phyloP scores from a whole-genome alignment of 2,888 invertebrate species.

The Papilio elwesi region DNA sequence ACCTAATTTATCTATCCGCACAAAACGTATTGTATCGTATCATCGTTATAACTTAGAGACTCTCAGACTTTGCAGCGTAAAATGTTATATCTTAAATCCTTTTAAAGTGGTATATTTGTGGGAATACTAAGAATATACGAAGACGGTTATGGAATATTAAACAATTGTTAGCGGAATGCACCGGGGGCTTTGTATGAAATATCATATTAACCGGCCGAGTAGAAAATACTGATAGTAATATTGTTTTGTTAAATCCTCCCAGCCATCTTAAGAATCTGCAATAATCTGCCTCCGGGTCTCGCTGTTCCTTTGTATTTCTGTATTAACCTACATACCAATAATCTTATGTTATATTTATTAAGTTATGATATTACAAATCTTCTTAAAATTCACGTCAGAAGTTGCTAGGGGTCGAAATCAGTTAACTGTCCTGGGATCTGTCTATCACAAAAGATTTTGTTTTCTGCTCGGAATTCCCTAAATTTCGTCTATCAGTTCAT shows the following conservation, averaged over 20 bases:
- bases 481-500: too few relatives aligned
- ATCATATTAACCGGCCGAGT: constrained; percentile 27
- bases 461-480: too few relatives aligned
- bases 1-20: too few relatives aligned
- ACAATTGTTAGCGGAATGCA: constrained; percentile 26
- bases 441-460: too few relatives aligned
- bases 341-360: constrained; percentile 22
- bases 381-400: too few relatives aligned
- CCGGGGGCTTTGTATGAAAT: constrained; percentile 28
- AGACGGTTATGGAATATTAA: constrained; percentile 3
- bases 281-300: constrained; percentile 12
- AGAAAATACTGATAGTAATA: constrained; percentile 38
- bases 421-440: too few relatives aligned
- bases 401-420: too few relatives aligned
- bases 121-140: background rate
- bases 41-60: too few relatives aligned
- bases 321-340: constrained; percentile 31
- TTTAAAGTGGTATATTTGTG: background rate
- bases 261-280: constrained; percentile 25
- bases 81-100: too few relatives aligned
- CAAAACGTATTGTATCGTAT: too few relatives aligned
- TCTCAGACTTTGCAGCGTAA: too few relatives aligned
- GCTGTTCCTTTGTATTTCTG: constrained; percentile 23
- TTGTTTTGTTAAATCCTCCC: constrained; percentile 38
- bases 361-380: constrained; percentile 19